Conservation (phyloP, 2,888 invertebrate genomes). For the Calameuta filiformis region DNA sequence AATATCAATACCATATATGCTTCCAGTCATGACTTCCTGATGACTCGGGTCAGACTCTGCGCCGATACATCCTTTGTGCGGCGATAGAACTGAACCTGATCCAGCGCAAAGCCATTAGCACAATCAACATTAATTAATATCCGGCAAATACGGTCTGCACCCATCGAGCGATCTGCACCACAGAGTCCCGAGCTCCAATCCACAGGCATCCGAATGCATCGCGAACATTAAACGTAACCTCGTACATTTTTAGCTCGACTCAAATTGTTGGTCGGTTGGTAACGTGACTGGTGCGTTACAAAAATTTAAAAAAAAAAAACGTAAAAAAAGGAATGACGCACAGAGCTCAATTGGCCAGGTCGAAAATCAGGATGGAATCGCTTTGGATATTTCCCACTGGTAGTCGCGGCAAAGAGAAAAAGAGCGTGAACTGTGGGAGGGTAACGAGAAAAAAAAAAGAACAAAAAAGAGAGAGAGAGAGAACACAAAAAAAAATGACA, state of each 20-base stretch:
- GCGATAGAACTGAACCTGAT: slow-evolving; percentile 17
- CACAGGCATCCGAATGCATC: too few species aligned
- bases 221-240: not conserved
- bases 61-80: slow-evolving; percentile 34
- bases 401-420: not conserved
- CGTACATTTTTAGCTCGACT: not conserved
- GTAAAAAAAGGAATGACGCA: not conserved
- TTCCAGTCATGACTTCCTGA: slow-evolving; percentile 40
- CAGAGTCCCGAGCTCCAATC: not conserved
- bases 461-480: not conserved
- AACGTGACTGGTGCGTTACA: not conserved
- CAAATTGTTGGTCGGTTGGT: not conserved
- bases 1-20: slow-evolving; percentile 30
- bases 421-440: not conserved
- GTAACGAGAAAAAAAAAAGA: not conserved
- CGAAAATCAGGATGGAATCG: not conserved
- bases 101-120: slow-evolving; percentile 28
- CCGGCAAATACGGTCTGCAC: not conserved
- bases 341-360: not conserved
- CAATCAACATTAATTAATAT: slow-evolving; percentile 34
- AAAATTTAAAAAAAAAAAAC: not conserved
- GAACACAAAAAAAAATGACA: not conserved
- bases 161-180: not conserved
- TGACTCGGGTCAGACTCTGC: slow-evolving; percentile 26
- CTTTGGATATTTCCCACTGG: slow-evolving; percentile 3